Evolutionary conservation across 2,888 invertebrate species (phyloP), one percentile per base, ranked within the genome.

Genomic region (Ectemnius cavifrons): DNA sequence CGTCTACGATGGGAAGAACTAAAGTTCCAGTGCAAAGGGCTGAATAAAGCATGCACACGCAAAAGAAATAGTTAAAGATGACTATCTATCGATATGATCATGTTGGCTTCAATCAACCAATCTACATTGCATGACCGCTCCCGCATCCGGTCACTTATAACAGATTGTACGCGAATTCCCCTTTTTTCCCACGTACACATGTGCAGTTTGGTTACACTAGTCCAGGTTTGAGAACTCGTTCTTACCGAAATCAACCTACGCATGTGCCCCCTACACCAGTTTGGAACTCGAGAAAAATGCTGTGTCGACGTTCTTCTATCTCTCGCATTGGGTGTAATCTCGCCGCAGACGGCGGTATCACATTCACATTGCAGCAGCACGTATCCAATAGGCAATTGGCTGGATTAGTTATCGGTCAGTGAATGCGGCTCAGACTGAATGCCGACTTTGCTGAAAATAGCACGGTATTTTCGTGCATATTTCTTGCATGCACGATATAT

Each of bases 71-170:
- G 23, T 23, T 67, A 66, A 62, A 59, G 37, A 27, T 27, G 64
- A 20, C 52, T 16, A 16, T 1, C 52, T 71, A 58, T 72, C 67
- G 73, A 75, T 73, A 67, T 67, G 1, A 52, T 6, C 75, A 71
- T 73, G 75, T 73, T 6, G 11, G 73, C 61, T 57, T 13, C 61
- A 67, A 78, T 79, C 70, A 70, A 75, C 67, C 71, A 76, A 76
- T 76, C 60, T 67, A 23, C 66, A 58, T 28, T 59, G 66, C 64
- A 70, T 62, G 67, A 28, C 37, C 63, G 60, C 60, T 23, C 49
- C 23, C 56, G 37, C 58, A 66, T 66, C 62, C 67, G 52, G 62
- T 71, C 67, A 66, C 65, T 58, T 65, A 58, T 14, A 58, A 64
- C 52, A 14, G 37, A 37, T 16, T 52, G 52, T 52, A 1, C 52